Evolutionary conservation across 1,140 invertebrate genomes (phyloP).

Genomic region (Coptotermes formosanus): DNA sequence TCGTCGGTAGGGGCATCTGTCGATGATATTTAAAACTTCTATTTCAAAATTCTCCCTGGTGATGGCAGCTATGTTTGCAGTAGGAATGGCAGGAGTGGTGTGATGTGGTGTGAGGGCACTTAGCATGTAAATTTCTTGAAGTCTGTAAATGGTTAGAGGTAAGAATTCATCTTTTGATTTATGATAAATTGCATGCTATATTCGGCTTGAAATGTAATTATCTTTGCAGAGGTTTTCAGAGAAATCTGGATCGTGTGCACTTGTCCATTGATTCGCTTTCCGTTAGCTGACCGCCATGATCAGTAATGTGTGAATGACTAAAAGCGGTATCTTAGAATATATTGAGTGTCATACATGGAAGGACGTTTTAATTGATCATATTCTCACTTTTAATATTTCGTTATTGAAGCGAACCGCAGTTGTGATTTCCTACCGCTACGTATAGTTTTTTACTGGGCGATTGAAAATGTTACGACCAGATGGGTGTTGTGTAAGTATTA

Average conservation of each 20-base stretch:
- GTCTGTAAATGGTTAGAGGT: constrained; percentile 25
- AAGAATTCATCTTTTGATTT: neutral
- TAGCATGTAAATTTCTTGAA: constrained; percentile 9
- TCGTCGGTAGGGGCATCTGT: neutral
- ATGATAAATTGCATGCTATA: neutral
- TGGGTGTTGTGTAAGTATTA: neutral
- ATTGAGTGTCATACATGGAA: neutral
- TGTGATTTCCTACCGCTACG: neutral
- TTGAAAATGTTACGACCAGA: neutral
- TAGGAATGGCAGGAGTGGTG: constrained; percentile 25
- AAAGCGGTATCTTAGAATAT: constrained; percentile 24
- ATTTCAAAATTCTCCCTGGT: constrained; percentile 25
- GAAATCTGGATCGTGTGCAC: neutral
- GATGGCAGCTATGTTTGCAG: neutral
- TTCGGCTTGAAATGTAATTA: neutral
- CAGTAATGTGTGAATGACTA: constrained; percentile 23
- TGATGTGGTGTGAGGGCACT: constrained; percentile 19
- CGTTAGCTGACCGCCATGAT: constrained; percentile 29
- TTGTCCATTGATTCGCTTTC: constrained; percentile 29
- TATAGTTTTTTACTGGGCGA: neutral
- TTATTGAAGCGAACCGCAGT: neutral
- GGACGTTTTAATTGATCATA: neutral
- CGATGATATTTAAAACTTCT: neutral
- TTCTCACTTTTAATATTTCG: neutral
- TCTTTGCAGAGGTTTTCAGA: neutral